phyloP scores from a whole-genome alignment of 92 coral and sea anemone species.

The Epizoanthus stellaris region DNA sequence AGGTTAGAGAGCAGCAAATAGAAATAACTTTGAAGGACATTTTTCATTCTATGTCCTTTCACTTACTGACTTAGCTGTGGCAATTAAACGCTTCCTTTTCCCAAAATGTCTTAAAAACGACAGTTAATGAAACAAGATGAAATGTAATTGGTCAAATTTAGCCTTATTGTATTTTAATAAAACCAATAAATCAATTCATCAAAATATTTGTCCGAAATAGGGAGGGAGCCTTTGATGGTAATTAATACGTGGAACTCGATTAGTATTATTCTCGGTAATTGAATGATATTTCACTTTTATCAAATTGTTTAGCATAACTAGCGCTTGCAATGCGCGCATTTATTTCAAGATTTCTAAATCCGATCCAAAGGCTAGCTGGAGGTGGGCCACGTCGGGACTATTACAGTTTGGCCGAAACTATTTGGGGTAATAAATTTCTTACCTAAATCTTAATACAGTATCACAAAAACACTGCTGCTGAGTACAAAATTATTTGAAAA shows the following conservation, averaged over 20 bases:
- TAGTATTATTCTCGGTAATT: neutral
- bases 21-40: neutral
- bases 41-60: conserved; percentile 1
- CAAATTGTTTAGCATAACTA: neutral
- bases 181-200: conserved; percentile 14
- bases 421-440: no score
- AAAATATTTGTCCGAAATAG: conserved; percentile 3
- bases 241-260: conserved; percentile 14
- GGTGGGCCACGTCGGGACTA: no score
- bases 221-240: neutral
- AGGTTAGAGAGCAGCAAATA: conserved; percentile 1
- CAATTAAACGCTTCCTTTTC: conserved; percentile 36
- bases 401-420: no score
- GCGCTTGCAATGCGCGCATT: neutral
- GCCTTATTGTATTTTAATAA: conserved; percentile 34
- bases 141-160: conserved; percentile 35
- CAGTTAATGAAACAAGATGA: conserved; percentile 35
- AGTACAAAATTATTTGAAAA: no score
- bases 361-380: no score
- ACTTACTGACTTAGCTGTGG: conserved; percentile 11
- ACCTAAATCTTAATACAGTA: no score
- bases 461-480: no score
- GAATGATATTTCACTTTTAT: neutral
- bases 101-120: conserved; percentile 19
- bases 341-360: no score